Percentiles rank a stretch among this genome's conserved stretches.
Evolutionary conservation across 2,113 vertebrate genomes (phyloP).

Genomic region (Manacus vitellinus): DNA sequence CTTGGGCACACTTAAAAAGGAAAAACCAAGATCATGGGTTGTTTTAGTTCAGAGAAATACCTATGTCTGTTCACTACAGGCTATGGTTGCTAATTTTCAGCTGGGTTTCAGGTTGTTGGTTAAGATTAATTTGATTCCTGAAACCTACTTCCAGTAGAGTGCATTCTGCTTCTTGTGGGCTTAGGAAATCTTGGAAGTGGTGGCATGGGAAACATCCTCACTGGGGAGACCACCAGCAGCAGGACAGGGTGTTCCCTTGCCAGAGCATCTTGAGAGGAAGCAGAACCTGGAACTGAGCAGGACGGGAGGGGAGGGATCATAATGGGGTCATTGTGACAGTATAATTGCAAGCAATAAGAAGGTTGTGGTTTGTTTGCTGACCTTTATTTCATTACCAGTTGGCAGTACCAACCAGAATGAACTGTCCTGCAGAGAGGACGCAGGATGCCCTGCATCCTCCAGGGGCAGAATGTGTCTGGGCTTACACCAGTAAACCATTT

Average conservation of each 20-base stretch:
- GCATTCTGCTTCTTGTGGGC: neutral
- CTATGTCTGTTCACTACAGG: neutral
- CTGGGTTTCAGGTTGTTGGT: neutral
- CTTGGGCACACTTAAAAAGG: neutral
- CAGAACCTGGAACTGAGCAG: neutral
- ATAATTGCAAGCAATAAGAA: neutral
- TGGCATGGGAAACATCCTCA: neutral
- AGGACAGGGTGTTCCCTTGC: neutral
- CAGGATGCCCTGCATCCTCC: neutral
- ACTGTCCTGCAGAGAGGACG: accelerated
- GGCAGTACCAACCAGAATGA: neutral
- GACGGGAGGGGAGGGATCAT: neutral
- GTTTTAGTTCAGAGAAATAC: neutral
- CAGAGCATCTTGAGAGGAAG: neutral
- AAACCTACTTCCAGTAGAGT: neutral
- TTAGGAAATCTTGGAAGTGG: neutral
- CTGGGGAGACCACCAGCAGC: neutral
- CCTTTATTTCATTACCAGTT: neutral
- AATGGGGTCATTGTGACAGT: accelerated
- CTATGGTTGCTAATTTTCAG: neutral
- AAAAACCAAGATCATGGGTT: neutral
- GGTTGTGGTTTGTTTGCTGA: neutral
- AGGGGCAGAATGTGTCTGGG: too few relatives aligned
- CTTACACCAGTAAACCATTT: neutral
- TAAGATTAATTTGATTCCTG: neutral